Evolutionary conservation across 2,888 invertebrate genomes (phyloP).

Genomic region (Halictus quadricinctus): DNA sequence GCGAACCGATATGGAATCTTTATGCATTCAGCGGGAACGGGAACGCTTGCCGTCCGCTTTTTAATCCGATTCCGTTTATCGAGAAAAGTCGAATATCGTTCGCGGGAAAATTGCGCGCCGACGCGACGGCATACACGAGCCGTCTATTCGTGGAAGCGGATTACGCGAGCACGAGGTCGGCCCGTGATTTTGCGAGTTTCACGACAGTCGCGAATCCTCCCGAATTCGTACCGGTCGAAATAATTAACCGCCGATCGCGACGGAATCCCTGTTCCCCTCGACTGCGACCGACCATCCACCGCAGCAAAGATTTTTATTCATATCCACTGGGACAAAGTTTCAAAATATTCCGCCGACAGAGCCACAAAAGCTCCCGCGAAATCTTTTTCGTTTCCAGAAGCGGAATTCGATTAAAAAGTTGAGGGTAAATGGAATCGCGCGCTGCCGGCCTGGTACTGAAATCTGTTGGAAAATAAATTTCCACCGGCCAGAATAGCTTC

Average conservation of each 20-base stretch:
- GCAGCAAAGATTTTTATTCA: constrained; percentile 9
- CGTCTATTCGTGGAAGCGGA: constrained; percentile 57
- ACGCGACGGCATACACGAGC: constrained; percentile 29
- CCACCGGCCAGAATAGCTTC: background rate
- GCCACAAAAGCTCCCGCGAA: background rate
- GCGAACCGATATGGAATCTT: background rate
- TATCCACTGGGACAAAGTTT: background rate
- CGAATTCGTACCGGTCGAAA: constrained; percentile 12
- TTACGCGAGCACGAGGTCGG: constrained; percentile 44
- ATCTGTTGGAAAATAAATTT: constrained; percentile 25
- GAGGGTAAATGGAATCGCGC: constrained; percentile 16
- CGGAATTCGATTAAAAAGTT: constrained; percentile 19
- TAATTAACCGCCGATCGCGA: constrained; percentile 31
- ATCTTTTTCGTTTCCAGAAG: constrained; percentile 13
- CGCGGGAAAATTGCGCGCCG: constrained; percentile 57
- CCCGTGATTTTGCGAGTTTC: constrained; percentile 11
- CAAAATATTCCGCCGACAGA: background rate
- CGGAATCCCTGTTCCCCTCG: background rate
- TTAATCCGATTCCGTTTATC: constrained; percentile 71
- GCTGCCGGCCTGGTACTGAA: background rate
- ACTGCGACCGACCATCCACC: background rate
- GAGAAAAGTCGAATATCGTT: constrained; percentile 63
- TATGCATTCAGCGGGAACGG: constrained; percentile 27
- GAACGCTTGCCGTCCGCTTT: constrained; percentile 61
- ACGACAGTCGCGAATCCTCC: constrained; percentile 15